Evolutionary conservation across 2,797 vertebrate species (phyloP).

Genomic region (Simalia tracyae): DNA sequence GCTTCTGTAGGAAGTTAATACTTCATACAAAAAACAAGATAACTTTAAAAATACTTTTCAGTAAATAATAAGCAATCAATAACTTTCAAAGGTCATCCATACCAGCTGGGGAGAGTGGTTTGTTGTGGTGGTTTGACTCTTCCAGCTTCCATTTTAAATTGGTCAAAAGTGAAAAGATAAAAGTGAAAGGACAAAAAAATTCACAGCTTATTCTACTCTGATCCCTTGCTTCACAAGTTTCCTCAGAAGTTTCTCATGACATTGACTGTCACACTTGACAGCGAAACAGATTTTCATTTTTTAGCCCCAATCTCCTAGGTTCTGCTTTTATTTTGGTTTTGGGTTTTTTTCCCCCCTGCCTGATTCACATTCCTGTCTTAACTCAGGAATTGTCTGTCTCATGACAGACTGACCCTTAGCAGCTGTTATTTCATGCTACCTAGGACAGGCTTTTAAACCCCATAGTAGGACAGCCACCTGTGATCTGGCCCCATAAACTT

Average conservation of each 20-base stretch:
- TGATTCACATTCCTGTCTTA: background rate
- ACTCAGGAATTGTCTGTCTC: background rate
- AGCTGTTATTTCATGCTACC: background rate
- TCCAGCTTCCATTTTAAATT: slow-evolving; percentile 6
- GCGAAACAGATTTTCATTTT: slow-evolving; percentile 7
- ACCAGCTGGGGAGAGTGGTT: no score
- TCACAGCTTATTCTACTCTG: background rate
- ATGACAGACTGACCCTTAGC: background rate
- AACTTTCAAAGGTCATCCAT: background rate
- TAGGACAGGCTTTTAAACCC: background rate
- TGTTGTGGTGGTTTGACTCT: background rate
- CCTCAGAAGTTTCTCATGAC: background rate
- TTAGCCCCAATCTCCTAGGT: background rate
- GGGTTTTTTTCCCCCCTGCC: background rate
- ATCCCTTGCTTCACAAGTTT: background rate
- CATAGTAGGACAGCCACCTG: background rate
- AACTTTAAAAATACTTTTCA: background rate
- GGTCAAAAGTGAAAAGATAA: background rate
- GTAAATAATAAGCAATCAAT: background rate
- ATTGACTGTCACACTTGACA: background rate
- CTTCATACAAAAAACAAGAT: background rate
- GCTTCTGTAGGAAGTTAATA: no score
- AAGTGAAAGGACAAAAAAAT: background rate
- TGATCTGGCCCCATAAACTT: background rate
- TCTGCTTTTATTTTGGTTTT: background rate